Evolutionary conservation across 2,888 invertebrate species (phyloP), one percentile per base, ranked within the genome.

Genomic region (Gasteruption jaculator): DNA sequence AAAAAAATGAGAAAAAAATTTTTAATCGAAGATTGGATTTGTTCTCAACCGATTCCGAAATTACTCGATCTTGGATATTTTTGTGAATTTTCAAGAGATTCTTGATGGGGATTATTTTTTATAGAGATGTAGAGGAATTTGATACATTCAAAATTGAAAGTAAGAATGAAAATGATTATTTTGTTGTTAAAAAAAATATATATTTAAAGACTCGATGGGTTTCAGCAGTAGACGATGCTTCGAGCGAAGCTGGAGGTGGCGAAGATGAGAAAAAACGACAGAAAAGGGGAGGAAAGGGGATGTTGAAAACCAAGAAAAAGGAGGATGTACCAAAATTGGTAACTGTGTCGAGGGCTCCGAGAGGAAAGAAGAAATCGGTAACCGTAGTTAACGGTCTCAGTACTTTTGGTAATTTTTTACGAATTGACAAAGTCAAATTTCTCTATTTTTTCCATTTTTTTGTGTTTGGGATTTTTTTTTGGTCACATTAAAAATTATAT

Each of bases 291-390:
- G 97, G 97, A 6, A 95, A 95, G 70, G 97, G 94, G 25, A 85
- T 92, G 77, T 80, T 94, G 42, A 95, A 95, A 71, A 83, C 93
- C 7, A 95, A 94, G 73, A 94, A 94, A 76, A 93, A 91, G 67
- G 90, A 91, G 56, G 89, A 91, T 71, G 86, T 85, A 8, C 90
- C 90, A 8, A 90, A 89, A 67, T 80, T 87, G 68, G 84, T 92
- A 30, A 84, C 84, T 62, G 80, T 93, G 3, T 91, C 90, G 1
- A 79, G 91, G 62, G 89, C 92, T 49, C 93, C 95, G 14, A 80
- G 99, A 56, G 97, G 97, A 47, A 99, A 99, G 70, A 97, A 96
- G 83, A 96, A 97, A 80, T 93, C 90, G 27, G 95, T 97, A 2
- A 99, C 99, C 3, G 92, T 99, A 10, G 91, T 99, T 1, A 92